Conservation (phyloP, 1,140 invertebrate species). For the Fragariocoptes setiger region DNA sequence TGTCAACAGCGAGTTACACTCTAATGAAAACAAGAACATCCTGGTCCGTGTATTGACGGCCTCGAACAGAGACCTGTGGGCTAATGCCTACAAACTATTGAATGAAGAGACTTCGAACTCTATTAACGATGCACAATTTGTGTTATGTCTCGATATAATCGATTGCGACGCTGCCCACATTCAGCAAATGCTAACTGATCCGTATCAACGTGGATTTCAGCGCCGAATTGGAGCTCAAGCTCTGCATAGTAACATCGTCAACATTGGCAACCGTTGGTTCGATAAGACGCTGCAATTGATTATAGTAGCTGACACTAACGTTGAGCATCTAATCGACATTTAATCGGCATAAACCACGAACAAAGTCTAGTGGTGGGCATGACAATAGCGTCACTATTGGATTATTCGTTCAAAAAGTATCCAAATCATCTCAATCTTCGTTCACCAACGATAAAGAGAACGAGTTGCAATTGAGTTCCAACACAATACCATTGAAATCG, state of each 20-base stretch:
- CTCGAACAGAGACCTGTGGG: slow-evolving; percentile 47
- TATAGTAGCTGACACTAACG: slow-evolving; percentile 2
- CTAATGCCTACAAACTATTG: slow-evolving; percentile 31
- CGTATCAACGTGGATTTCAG: slow-evolving; percentile 1
- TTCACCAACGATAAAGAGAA: not conserved
- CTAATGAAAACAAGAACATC: not conserved
- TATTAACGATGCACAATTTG: slow-evolving; percentile 16
- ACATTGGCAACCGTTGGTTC: slow-evolving; percentile 51
- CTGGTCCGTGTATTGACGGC: slow-evolving; percentile 42
- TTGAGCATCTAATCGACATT: slow-evolving; percentile 15
- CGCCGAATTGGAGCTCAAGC: slow-evolving; percentile 1
- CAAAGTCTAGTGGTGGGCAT: slow-evolving; percentile 72
- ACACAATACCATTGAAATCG: not conserved
- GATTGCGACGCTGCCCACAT: slow-evolving; percentile 1
- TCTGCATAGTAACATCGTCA: slow-evolving; percentile 23
- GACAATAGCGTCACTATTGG: slow-evolving; percentile 47
- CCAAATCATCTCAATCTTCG: not conserved
- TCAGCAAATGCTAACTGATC: slow-evolving; percentile 1
- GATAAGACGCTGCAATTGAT: slow-evolving; percentile 39
- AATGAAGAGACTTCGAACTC: slow-evolving; percentile 12
- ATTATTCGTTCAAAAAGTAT: slow-evolving; percentile 28
- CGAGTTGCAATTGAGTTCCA: not conserved
- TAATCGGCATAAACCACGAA: slow-evolving; percentile 77
- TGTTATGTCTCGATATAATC: slow-evolving; percentile 16
- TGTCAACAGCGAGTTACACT: not conserved